Evolutionary conservation across 2,888 invertebrate species (phyloP).

Genomic region (Cyrtodaria siliqua): DNA sequence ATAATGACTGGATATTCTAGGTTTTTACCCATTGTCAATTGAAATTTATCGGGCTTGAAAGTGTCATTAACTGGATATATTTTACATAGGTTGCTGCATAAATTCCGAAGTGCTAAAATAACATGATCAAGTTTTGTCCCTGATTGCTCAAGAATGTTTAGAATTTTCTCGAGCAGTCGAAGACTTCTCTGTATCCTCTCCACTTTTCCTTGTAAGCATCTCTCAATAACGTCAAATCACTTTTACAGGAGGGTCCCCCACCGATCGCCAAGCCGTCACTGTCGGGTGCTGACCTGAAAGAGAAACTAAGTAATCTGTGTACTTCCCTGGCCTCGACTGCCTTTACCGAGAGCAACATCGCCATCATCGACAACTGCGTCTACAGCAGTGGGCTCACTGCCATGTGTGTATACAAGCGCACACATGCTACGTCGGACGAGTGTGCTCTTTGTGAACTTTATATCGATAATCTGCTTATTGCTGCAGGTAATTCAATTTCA

Average conservation of each 20-base stretch:
- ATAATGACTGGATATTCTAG: no score
- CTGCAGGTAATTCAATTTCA: slow-evolving; percentile 44
- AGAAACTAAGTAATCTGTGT: slow-evolving; percentile 59
- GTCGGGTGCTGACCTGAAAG: slow-evolving; percentile 54
- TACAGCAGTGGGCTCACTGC: slow-evolving; percentile 66
- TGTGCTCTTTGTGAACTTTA: slow-evolving; percentile 69
- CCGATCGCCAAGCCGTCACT: slow-evolving; percentile 32
- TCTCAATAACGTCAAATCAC: no score
- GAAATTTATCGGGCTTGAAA: no score
- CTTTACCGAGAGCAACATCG: slow-evolving; percentile 65
- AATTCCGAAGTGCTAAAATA: no score
- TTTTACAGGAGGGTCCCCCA: slow-evolving; percentile 40
- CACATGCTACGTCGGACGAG: slow-evolving; percentile 2
- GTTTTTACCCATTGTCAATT: no score
- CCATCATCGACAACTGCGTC: slow-evolving; percentile 67
- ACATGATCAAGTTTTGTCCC: no score
- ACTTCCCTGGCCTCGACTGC: slow-evolving; percentile 58
- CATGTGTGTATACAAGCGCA: slow-evolving; percentile 69
- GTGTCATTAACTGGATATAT: no score
- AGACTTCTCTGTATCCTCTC: no score
- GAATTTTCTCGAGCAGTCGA: no score
- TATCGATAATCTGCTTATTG: slow-evolving; percentile 72
- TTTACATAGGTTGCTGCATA: no score
- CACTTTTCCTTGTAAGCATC: no score
- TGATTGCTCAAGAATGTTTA: no score